These are phyloP conservation scores for Prunella strophiata DNA, from an alignment of 2,797 vertebrate species.

Conservation along the genomic window DNA sequence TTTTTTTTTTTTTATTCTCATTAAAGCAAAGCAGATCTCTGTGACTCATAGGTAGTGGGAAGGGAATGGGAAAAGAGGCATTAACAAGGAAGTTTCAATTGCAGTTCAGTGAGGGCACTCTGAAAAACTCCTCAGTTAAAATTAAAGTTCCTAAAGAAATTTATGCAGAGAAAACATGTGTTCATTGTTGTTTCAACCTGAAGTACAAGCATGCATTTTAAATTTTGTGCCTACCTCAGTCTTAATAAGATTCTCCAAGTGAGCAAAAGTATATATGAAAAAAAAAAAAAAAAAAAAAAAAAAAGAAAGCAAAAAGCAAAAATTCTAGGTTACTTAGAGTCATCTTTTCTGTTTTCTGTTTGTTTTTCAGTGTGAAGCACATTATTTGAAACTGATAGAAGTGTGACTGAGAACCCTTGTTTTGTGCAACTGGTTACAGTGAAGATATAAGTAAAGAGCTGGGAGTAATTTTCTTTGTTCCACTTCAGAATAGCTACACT, in stretches of 20 bases:
- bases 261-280: background rate
- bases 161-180: background rate
- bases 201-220: background rate
- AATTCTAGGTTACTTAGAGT: background rate
- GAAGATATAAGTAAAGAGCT: background rate
- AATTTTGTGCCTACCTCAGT: background rate
- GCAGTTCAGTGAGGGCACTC: background rate
- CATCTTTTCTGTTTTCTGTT: background rate
- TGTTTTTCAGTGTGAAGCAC: background rate
- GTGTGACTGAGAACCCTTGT: background rate
- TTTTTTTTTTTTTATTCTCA: background rate
- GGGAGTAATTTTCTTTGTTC: background rate
- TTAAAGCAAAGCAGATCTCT: background rate
- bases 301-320: too few relatives aligned
- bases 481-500: background rate
- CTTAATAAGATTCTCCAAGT: background rate
- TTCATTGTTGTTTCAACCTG: background rate
- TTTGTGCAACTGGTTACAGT: background rate
- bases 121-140: background rate
- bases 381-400: background rate
- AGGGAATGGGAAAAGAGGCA: background rate
- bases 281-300: too few relatives aligned
- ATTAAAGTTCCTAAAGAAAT: background rate
- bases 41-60: background rate
- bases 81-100: background rate